A percentile compares a stretch with the other conserved stretches of the same genome.
Evolutionary conservation across 2,113 vertebrate species (phyloP).

Genomic region (Dicentrarchus labrax): DNA sequence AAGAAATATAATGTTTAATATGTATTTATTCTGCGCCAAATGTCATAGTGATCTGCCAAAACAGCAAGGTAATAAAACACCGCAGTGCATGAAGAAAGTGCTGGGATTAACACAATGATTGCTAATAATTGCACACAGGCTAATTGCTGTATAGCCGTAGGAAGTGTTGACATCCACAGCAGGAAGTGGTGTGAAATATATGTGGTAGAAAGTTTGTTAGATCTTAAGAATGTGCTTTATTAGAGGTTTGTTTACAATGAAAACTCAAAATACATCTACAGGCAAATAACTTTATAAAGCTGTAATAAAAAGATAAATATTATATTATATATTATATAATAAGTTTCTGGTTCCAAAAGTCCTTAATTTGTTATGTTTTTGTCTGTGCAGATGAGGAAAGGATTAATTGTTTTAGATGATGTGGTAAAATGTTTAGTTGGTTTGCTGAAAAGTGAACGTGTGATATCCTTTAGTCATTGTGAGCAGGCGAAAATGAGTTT

Average conservation of each 20-base stretch:
- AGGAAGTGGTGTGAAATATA: not conserved
- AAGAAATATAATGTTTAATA: not conserved
- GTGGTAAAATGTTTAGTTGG: not conserved
- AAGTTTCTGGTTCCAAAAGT: not conserved
- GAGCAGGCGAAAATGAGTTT: not conserved
- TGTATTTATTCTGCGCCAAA: not conserved
- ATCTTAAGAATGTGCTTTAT: not conserved
- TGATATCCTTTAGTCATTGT: not conserved
- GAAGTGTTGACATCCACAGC: not conserved
- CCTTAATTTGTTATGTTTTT: not conserved
- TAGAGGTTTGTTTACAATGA: not conserved
- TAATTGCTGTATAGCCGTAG: not conserved
- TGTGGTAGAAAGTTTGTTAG: not conserved
- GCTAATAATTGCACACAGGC: no score
- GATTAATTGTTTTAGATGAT: not conserved
- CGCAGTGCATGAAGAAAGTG: no score
- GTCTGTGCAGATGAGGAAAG: not conserved
- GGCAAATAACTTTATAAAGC: no score
- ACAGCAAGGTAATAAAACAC: not conserved
- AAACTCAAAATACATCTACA: not conserved
- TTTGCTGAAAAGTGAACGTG: not conserved
- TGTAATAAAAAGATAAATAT: not conserved
- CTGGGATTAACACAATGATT: no score
- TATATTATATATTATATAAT: no score
- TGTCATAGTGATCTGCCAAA: not conserved